phyloP scores from a whole-genome alignment of 2,113 vertebrate species.

The Tetrax tetrax region DNA sequence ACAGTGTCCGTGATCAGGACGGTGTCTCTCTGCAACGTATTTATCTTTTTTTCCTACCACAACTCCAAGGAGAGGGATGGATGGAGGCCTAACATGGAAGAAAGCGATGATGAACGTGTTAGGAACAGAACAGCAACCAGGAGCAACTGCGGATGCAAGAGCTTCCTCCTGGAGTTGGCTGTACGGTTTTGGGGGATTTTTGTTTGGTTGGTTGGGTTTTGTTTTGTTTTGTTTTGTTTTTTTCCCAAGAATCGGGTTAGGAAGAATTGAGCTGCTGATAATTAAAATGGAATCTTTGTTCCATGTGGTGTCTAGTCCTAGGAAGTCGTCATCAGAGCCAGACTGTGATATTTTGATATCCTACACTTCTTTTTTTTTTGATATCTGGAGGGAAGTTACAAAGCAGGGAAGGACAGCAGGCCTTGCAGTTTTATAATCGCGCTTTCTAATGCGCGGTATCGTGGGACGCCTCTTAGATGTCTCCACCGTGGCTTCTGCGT shows the following conservation, averaged over 20 bases:
- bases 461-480: conserved; percentile 74
- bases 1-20: no score
- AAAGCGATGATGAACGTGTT: neutral
- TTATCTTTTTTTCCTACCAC: neutral
- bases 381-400: conserved; percentile 69
- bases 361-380: conserved; percentile 36
- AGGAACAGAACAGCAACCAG: neutral
- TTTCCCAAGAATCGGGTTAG: neutral
- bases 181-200: neutral
- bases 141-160: neutral
- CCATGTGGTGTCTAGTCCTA: conserved; percentile 49
- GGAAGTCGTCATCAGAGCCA: conserved; percentile 73
- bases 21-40: no score
- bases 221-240: neutral
- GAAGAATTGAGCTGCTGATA: conserved; percentile 25
- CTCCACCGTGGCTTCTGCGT: conserved; percentile 67
- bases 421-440: conserved; percentile 62
- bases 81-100: neutral
- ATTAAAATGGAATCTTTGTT: conserved; percentile 73
- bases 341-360: conserved; percentile 74
- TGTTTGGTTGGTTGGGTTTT: neutral
- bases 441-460: conserved; percentile 67
- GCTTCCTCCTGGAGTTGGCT: neutral
- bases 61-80: neutral
- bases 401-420: conserved; percentile 49